Conservation (phyloP, 1,140 invertebrate genomes). For the Danaus melanippus region DNA sequence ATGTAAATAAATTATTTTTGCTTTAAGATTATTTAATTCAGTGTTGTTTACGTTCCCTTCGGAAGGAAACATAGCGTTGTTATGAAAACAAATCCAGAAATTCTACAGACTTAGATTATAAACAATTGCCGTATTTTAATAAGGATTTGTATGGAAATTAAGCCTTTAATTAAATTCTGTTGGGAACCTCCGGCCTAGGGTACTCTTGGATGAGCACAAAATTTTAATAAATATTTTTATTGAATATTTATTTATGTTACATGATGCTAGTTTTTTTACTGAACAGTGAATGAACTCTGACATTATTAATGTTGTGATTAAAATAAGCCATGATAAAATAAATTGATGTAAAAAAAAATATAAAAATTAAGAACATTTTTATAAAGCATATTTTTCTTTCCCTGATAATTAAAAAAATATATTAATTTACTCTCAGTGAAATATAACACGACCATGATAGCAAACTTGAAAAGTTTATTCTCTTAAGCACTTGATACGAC, state of each 20-base stretch:
- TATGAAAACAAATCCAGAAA: constrained; percentile 21
- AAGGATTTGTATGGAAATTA: constrained; percentile 24
- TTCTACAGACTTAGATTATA: constrained; percentile 20
- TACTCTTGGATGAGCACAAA: constrained; percentile 4
- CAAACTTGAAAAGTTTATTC: neutral
- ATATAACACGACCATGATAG: too few species aligned
- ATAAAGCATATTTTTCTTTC: too few species aligned
- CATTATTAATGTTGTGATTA: too few species aligned
- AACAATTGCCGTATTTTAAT: constrained; percentile 21
- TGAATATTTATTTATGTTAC: neutral
- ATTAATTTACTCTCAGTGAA: too few species aligned
- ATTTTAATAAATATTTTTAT: constrained; percentile 10
- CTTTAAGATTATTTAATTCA: constrained; percentile 10
- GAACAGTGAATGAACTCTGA: too few species aligned
- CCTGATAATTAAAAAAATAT: too few species aligned
- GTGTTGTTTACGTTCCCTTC: constrained; percentile 12
- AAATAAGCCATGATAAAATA: too few species aligned
- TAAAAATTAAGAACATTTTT: too few species aligned
- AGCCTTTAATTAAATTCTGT: constrained; percentile 26
- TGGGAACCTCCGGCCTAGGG: constrained; percentile 12
- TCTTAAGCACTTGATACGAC: constrained; percentile 1
- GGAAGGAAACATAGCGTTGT: constrained; percentile 14
- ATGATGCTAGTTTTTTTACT: too few species aligned
- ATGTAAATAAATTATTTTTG: constrained; percentile 6
- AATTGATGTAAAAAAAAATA: too few species aligned